These are phyloP conservation scores for Phataginus tricuspis DNA, from an alignment of 2,797 vertebrate genomes.

Conservation along the genomic window DNA sequence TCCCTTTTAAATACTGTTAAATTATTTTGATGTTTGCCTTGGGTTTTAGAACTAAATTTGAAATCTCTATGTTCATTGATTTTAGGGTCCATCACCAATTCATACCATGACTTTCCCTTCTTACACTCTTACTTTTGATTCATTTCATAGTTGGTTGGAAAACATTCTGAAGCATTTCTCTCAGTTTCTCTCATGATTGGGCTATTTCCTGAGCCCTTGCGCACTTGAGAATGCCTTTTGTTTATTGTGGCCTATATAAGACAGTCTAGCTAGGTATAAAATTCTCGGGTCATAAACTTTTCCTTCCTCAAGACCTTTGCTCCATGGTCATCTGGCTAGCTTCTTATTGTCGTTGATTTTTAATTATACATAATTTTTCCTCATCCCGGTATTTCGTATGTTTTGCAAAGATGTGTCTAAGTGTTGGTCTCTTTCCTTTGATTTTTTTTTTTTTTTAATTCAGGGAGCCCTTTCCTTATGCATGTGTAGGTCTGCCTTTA, in stretches of 20 bases:
- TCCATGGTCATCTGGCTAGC: not conserved
- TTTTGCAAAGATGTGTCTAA: not conserved
- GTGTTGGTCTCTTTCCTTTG: not conserved
- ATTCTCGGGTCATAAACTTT: not conserved
- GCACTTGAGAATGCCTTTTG: not conserved
- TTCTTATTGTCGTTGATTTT: not conserved
- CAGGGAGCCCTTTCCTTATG: not conserved
- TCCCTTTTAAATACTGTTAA: not conserved
- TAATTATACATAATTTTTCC: not conserved
- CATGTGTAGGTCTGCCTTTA: not conserved
- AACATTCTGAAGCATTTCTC: not conserved
- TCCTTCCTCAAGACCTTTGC: not conserved
- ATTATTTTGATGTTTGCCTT: constrained; percentile 3
- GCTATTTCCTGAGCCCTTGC: constrained; percentile 7
- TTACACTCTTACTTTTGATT: not conserved
- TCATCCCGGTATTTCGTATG: not conserved
- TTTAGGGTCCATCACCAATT: not conserved
- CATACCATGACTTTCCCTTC: not conserved
- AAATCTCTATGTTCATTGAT: not conserved
- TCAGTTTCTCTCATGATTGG: not conserved
- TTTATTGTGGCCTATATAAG: not conserved
- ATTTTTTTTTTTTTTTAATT: not conserved
- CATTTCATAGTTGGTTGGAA: constrained; percentile 6
- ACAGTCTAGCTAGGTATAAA: constrained; percentile 72
- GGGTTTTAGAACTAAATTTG: constrained; percentile 24